Percentiles rank a stretch among this genome's conserved stretches.
These are phyloP conservation scores for Artibeus lituratus DNA, from an alignment of 2,797 vertebrate genomes.

Conservation along the genomic window DNA sequence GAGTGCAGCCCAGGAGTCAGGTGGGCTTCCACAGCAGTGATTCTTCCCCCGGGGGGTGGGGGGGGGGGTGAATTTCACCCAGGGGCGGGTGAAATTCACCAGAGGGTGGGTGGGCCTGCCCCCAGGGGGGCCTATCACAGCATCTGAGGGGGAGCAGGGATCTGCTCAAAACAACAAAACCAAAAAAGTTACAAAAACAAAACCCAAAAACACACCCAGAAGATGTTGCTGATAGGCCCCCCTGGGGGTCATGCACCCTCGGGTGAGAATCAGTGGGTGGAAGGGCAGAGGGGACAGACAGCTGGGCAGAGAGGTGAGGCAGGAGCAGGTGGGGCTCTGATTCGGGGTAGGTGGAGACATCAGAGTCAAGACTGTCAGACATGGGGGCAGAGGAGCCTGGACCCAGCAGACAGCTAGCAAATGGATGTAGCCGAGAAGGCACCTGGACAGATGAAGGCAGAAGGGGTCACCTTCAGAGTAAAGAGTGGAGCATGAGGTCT, in stretches of 20 bases:
- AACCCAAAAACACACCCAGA: neutral
- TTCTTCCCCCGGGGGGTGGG: neutral
- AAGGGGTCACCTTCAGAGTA: neutral
- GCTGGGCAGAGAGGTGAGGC: neutral
- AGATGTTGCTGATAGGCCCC: neutral
- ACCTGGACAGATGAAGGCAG: too few relatives aligned
- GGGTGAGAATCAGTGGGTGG: neutral
- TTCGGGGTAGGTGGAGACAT: neutral
- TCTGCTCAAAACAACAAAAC: neutral
- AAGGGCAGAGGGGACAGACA: neutral
- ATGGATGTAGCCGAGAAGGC: neutral
- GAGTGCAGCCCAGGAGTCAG: neutral
- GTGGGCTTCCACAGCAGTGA: neutral
- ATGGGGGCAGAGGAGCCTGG: neutral
- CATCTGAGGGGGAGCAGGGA: neutral
- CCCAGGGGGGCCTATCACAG: neutral
- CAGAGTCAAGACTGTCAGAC: neutral
- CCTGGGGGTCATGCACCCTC: neutral
- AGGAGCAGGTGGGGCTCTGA: neutral
- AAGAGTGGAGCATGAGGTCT: too few relatives aligned
- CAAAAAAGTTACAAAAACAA: neutral
- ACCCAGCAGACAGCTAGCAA: neutral
- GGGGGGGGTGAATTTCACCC: neutral
- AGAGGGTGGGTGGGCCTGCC: neutral
- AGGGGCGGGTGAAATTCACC: neutral